Base-by-base conservation (phyloP, 1,140 invertebrate genomes). In the Pseudomyrmex sp. region DNA sequence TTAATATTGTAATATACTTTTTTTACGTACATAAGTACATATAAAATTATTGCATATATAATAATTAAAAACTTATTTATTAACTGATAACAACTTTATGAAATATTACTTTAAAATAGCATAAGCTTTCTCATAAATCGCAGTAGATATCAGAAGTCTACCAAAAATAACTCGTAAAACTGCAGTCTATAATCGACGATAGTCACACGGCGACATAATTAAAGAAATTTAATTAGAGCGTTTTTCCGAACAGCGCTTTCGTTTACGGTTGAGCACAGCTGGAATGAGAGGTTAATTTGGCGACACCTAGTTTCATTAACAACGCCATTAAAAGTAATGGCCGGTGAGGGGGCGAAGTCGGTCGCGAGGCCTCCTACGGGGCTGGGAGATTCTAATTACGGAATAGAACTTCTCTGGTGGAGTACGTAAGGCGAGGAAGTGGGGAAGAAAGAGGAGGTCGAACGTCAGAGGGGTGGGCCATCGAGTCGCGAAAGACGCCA, bases 311-410 rank as follows among this genome's bases (percentile, higher is more conserved):
- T 94, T 94, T 94, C 93, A 94, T 93, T 94, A 94, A 94, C 93
- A 94, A 94, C 92, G 92, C 93, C 91, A 94, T 94, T 94, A 94
- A 94, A 94, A 94, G 93, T 94, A 94, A 94, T 93, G 93, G 92
- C 90, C 91, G 89, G 90, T 92, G 91, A 91, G 92, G 91, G 90
- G 91, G 87, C 89, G 86, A 92, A 90, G 85, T 91, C 83, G 86
- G 85, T 85, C 84, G 73, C 82, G 77, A 84, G 83, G 88, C 88
- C 88, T 85, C 88, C 73, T 89, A 88, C 88, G 86, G 86, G 86
- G 85, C 84, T 65, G 89, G 90, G 89, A 91, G 89, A 93, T 92
- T 93, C 90, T 93, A 93, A 93, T 93, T 93, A 90, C 89, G 88
- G 82, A 89, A 86, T 88, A 91, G 90, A 89, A 91, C 91, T 89